A percentile compares a stretch with the other conserved stretches of the same genome.
Conservation (phyloP, 2,797 vertebrate genomes). For the Calcarius lapponicus region DNA sequence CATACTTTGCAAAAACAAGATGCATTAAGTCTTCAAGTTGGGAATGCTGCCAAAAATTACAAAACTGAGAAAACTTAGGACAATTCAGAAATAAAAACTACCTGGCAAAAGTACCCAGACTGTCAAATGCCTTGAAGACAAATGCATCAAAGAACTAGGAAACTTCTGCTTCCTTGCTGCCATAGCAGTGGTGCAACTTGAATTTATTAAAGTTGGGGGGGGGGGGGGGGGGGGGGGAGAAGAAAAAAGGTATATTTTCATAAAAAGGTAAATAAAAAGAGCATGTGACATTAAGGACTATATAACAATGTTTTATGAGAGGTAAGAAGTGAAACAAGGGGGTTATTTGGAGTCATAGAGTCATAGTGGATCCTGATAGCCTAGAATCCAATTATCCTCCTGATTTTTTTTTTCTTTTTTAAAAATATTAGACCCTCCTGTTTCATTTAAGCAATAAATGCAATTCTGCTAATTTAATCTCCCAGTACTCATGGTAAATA, state of each 20-base stretch:
- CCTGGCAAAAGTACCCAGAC: not conserved
- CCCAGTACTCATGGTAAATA: not conserved
- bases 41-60: not conserved
- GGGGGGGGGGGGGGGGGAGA: rapidly evolving
- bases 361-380: not conserved
- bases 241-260: not conserved
- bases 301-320: not conserved
- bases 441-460: not conserved
- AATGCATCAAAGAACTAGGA: not conserved
- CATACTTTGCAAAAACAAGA: not conserved
- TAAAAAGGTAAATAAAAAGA: not conserved
- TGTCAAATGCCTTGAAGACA: not conserved
- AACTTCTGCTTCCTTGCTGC: not conserved
- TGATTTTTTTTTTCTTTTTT: not conserved
- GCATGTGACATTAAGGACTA: not conserved
- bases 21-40: not conserved
- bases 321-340: not conserved
- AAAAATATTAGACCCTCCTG: not conserved
- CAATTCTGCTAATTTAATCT: not conserved
- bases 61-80: not conserved
- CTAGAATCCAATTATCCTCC: not conserved
- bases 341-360: not conserved
- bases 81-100: not conserved
- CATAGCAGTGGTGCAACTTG: not conserved
- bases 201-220: not conserved